Evolutionary conservation across 1,140 invertebrate species (phyloP).

Genomic region (Calosoma granatense): DNA sequence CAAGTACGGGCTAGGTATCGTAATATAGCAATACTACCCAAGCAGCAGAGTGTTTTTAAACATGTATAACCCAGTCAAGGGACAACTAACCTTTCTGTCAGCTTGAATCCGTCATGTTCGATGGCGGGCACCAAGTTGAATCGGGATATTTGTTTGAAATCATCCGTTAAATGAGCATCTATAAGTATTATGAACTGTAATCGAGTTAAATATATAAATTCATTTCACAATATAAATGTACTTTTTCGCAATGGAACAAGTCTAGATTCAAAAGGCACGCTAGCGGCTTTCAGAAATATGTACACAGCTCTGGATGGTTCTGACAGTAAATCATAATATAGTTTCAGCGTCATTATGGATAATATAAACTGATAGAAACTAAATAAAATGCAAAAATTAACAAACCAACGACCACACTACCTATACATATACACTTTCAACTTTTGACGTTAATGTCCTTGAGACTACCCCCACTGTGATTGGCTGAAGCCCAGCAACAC

Average conservation of each 20-base stretch:
- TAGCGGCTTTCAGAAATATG: slow-evolving; percentile 51
- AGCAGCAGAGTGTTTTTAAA: no score
- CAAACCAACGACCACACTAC: no score
- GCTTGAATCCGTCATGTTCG: slow-evolving; percentile 59
- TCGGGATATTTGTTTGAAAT: slow-evolving; percentile 47
- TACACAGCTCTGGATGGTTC: slow-evolving; percentile 62
- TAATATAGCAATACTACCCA: slow-evolving; percentile 8
- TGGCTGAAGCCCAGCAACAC: no score
- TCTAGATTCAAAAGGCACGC: slow-evolving; percentile 48
- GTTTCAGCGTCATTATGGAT: slow-evolving; percentile 41
- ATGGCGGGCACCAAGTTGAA: slow-evolving; percentile 66
- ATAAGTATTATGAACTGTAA: not conserved
- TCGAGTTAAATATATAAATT: not conserved
- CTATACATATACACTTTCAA: no score
- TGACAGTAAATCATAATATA: slow-evolving; percentile 59
- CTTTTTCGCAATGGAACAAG: slow-evolving; percentile 45
- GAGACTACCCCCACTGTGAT: no score
- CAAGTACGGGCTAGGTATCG: slow-evolving; percentile 38
- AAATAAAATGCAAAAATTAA: no score
- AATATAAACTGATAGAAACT: slow-evolving; percentile 3
- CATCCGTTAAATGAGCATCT: slow-evolving; percentile 1
- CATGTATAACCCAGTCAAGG: not conserved
- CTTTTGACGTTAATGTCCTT: no score
- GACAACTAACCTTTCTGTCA: slow-evolving; percentile 59
- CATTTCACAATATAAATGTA: slow-evolving; percentile 20